A percentile compares a stretch with the other conserved stretches of the same genome.
These are phyloP conservation scores for Coilia nasus DNA, from an alignment of 2,797 vertebrate species.

Conservation along the genomic window DNA sequence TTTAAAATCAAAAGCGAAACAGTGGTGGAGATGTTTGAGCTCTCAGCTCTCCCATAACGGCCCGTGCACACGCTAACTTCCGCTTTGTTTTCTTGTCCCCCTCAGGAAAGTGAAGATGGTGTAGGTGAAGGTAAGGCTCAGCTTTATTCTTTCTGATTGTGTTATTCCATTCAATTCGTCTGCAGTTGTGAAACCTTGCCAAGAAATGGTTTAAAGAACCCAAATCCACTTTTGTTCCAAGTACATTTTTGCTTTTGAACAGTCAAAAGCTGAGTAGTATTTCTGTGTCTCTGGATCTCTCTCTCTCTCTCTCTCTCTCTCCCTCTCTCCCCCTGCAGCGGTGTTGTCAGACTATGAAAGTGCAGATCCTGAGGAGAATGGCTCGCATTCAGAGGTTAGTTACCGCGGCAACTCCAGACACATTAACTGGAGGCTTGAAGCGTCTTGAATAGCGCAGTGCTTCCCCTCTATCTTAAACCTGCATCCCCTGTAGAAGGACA, in stretches of 20 bases:
- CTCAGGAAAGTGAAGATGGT: slow-evolving; percentile 93
- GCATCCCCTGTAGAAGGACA: not conserved
- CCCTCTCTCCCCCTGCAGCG: slow-evolving; percentile 68
- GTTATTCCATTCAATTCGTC: not conserved
- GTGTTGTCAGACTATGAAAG: slow-evolving; percentile 97
- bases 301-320: slow-evolving; percentile 25
- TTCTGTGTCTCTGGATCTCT: too few species aligned
- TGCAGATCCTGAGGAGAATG: slow-evolving; percentile 84
- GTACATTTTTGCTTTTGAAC: not conserved
- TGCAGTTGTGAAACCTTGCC: not conserved
- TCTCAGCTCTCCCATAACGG: not conserved
- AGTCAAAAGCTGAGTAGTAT: not conserved
- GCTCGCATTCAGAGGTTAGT: slow-evolving; percentile 86
- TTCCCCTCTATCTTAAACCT: not conserved
- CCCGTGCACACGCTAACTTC: not conserved
- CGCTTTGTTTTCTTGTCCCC: slow-evolving; percentile 31
- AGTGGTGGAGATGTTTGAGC: not conserved
- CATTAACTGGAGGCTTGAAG: not conserved
- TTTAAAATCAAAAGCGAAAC: not conserved
- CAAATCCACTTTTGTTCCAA: too few species aligned
- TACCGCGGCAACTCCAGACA: slow-evolving; percentile 45
- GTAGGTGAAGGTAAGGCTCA: slow-evolving; percentile 88
- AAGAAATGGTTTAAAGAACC: too few species aligned
- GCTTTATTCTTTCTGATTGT: slow-evolving; percentile 26
- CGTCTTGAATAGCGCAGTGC: not conserved